Base-by-base conservation (phyloP, 2,113 vertebrate genomes). In the Lathamus discolor region DNA sequence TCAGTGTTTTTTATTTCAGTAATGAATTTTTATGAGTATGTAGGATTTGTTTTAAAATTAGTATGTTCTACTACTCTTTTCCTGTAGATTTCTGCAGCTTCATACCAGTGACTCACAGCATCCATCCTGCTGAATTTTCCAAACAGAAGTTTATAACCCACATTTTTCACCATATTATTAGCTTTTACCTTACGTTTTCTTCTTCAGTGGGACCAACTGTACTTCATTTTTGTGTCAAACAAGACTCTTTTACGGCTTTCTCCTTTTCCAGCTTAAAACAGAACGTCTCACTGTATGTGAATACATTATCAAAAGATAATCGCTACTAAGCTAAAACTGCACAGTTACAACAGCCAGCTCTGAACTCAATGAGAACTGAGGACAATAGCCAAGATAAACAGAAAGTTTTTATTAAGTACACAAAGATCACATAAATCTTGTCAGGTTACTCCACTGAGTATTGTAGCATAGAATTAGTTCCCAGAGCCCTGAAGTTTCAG, bases 91-190 rank as follows among this genome's bases (percentile, higher is more conserved):
- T 79, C 73, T 84, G 55, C 63, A 81, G 25, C 55, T 81, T 87
- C 69, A 12, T 19, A 51, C n/a, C 5, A 4, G 35, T 94, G 85
- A 95, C 39, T 92, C 88, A 88, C 2, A 83, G 44, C 0, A 0
- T 86, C 90, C 69, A 70, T 10, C 52, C 76, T 54, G 67, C 23
- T 81, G 68, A 78, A 73, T 88, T 92, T 96, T 90, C 90, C 93
- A 75, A 69, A 59, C 4, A 75, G n/a, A 90, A 75, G 51, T n/a
- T 11, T 46, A 63, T 41, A 95, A 86, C 44, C 35, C 37, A 12
- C 33, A 88, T 80, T 90, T 94, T 88, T 91, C 51, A 28, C 28
- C 7, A 2, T 27, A 39, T 55, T 87, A 87, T 64, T 87, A 87
- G 43, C 33, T 79, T 92, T 85, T 69, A 88, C 64, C 37, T 72